Base-by-base conservation (phyloP, 2,888 invertebrate species). In the Thereva unica region DNA sequence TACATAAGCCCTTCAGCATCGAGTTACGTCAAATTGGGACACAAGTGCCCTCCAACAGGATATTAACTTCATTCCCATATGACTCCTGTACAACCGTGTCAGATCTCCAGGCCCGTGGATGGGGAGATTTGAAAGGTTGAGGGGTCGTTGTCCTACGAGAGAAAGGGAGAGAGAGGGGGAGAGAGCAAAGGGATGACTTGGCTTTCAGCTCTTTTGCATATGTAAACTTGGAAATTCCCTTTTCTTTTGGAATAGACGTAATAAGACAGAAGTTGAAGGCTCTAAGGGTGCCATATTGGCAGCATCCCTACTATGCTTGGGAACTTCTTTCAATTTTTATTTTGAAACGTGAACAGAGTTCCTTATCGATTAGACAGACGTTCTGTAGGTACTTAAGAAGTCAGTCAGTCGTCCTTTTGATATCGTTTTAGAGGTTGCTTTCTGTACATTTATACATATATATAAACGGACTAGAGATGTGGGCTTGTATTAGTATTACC, bases 21-120 rank as follows among this genome's bases (percentile, higher is more conserved):
- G 23, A 23, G 23, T 42, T 10, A 23, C 55, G 56, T 63, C 63
- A 64, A 67, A 67, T 63, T 67, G 54, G 42, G 40, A 40, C 56
- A 64, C 34, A 49, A 67, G 67, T 64, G 63, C 61, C 54, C 52
- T 63, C 63, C 49, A 67, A 67, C 67, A 67, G 67, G 67, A 67
- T 67, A 67, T 67, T 67, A 67, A 67, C 67, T 50, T 67, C 55
- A 55, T 64, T 64, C 50, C 53, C 63, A 47, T 64, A 64, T 44
- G 61, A 12, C 59, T 50, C 45, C 50, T 34, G 7, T 40, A 42
- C 40, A 12, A 45, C n/a, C 10, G 34, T 35, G 34, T 38, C 7
- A 53, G 34, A 8, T 38, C 9, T 53, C 5, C 8, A 10, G 10
- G 23, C 23, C 23, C 23, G 23, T 23, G 23, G 23, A 2, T 23